Evolutionary conservation across 2,888 invertebrate species (phyloP), one percentile per base, ranked within the genome.

Genomic region (Rhabditoides inermis): DNA sequence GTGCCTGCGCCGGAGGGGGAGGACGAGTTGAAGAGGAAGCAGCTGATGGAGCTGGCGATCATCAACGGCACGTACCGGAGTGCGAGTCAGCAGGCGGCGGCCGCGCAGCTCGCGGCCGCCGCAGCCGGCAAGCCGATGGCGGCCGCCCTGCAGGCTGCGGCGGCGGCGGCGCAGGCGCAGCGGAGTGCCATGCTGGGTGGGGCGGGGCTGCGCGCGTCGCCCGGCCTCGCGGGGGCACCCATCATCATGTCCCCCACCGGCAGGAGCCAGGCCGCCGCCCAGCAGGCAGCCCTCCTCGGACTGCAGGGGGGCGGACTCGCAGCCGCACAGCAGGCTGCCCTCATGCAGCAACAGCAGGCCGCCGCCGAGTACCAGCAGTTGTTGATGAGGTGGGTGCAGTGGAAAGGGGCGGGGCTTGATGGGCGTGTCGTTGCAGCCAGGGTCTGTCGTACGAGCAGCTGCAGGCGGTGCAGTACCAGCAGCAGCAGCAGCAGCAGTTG

Each of bases 41-140:
- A 99, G 82, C 84, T 99, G 75, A 98, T 99, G 95, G 98, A 99
- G 81, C 83, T 99, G 79, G 98, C 98, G 77, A 98, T 98, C 77
- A 94, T 99, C 78, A 99, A 99, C 79, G 98, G 98, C 78, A 99
- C 98, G 51, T 99, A 95, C 83, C 85, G 95, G 35, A 55, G 58
- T 18, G 56, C 58, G 3, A 45, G 56, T 30, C 61, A 64, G 27
- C 64, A 64, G 45, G 56, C 41, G n/a, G 64, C 64, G 7, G 45
- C 56, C 27, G 61, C 59, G 7, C 56, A 56, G 20, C 61, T 60
- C n/a, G 61, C 61, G 36, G 37, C 61, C 26, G 62, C 62, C 4
- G 60, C 60, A 5, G 58, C 53, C n/a, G 61, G 61, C 28, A 61
- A 62, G 49, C 56, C 55, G 10, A 46, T 53, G 22, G 56, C 56